Evolutionary conservation across 2,113 vertebrate species (phyloP).

Genomic region (Pithys albifrons): DNA sequence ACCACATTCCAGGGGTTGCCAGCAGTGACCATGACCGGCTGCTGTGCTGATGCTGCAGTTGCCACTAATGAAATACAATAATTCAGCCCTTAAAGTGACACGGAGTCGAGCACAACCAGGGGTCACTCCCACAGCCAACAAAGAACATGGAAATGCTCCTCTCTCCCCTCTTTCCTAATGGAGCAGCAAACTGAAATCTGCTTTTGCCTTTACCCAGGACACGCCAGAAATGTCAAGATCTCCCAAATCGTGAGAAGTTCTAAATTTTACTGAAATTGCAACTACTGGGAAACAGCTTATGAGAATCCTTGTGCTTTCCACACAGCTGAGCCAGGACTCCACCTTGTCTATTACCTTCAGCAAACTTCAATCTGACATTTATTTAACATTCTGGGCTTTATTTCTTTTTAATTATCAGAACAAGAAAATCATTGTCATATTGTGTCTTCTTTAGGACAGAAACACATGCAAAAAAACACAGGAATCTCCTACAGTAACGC

Average conservation of each 20-base stretch:
- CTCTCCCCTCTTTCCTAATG: not conserved
- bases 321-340: not conserved
- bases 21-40: rapidly evolving
- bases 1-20: not conserved
- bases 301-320: not conserved
- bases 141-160: not conserved
- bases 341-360: not conserved
- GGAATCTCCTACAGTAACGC: not conserved
- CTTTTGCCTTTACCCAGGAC: not conserved
- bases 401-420: not conserved
- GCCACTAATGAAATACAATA: not conserved
- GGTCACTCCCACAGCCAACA: not conserved
- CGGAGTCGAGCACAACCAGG: rapidly evolving
- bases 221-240: rapidly evolving
- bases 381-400: not conserved
- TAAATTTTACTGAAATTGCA: not conserved
- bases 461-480: rapidly evolving
- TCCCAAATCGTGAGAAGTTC: not conserved
- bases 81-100: not conserved
- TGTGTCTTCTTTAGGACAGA: not conserved
- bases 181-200: not conserved
- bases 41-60: slow-evolving; percentile 9
- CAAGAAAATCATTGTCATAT: not conserved
- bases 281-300: not conserved
- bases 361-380: not conserved